Evolutionary conservation across 2,113 vertebrate species (phyloP), one percentile per base, ranked within the genome.

Genomic region (Eurystomus gularis): DNA sequence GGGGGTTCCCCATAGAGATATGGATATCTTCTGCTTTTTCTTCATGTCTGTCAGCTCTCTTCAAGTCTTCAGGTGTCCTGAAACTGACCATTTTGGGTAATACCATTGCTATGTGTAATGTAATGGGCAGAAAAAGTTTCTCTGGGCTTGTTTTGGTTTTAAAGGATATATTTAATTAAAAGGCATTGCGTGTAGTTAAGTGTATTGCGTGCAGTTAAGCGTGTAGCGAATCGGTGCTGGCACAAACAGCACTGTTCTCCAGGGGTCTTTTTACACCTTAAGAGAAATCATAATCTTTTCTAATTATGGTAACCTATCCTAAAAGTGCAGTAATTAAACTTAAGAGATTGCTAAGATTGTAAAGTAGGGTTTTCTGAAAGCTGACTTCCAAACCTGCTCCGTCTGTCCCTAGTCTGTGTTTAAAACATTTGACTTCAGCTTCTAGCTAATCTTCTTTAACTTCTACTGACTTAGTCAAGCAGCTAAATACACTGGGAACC

Each of bases 91-190:
- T 82, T 87, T 73, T 3, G 68, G 26, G 10, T 70, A 51, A 13
- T 37, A 29, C 17, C 3, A 1, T 15, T 68, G 40, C 9, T 33
- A 3, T 1, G 0, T 73, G 8, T 78, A 17, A 17, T 11, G 6
- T 33, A 66, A 6, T 21, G 33, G 51, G 35, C 33, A 78, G 51
- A 46, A 39, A 52, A 51, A 35, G 21, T 37, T 26, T 60, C 33
- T 57, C 35, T 82, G 57, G 51, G 33, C 39, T 76, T 68, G 13
- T 54, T 86, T 66, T 13, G 24, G 11, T 1, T 52, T 82, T 75
- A 35, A 40, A 54, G 51, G 31, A 13, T 61, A 26, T 42, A 6
- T 35, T 60, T 37, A 42, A 18, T 31, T 35, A 64, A 31, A 82
- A 83, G 31, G 10, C 25, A 29, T 40, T 77, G 19, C 1, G 0